A percentile compares a stretch with the other conserved stretches of the same genome.
phyloP scores from a whole-genome alignment of 2,888 invertebrate genomes.

The Ecliptopera silaceata region DNA sequence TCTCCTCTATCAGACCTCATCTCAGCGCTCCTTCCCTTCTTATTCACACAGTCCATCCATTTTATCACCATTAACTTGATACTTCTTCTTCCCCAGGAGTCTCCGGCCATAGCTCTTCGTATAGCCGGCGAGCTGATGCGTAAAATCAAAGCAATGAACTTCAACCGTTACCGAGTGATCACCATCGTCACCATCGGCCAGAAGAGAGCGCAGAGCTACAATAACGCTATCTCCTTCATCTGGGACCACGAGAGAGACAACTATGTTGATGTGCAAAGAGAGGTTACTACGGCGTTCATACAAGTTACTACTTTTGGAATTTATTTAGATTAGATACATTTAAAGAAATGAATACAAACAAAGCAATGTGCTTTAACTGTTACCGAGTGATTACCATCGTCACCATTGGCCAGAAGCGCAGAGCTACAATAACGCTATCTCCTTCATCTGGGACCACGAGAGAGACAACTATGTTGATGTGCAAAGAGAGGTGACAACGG shows the following conservation, averaged over 20 bases:
- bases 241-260: slow-evolving; percentile 66
- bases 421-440: slow-evolving; percentile 66
- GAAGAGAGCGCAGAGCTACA: slow-evolving; percentile 66
- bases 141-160: slow-evolving; percentile 52
- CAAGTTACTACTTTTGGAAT: slow-evolving; percentile 69
- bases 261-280: slow-evolving; percentile 53
- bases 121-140: slow-evolving; percentile 64
- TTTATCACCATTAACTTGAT: no score
- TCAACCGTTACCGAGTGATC: slow-evolving; percentile 65
- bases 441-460: slow-evolving; percentile 68
- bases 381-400: slow-evolving; percentile 63
- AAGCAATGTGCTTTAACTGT: slow-evolving; percentile 57
- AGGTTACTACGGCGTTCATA: slow-evolving; percentile 54
- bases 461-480: slow-evolving; percentile 57
- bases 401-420: slow-evolving; percentile 68
- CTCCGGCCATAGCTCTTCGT: slow-evolving; percentile 52
- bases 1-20: no score
- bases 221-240: slow-evolving; percentile 65
- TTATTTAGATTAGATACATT: no score
- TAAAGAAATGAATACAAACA: slow-evolving; percentile 63
- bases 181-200: slow-evolving; percentile 64
- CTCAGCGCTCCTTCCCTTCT: no score
- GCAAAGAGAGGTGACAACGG: slow-evolving; percentile 49
- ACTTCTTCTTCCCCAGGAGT: slow-evolving; percentile 37
- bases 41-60: no score